Evolutionary conservation across 2,888 invertebrate species (phyloP), one percentile per base, ranked within the genome.

Genomic region (Eupeodes luniger): DNA sequence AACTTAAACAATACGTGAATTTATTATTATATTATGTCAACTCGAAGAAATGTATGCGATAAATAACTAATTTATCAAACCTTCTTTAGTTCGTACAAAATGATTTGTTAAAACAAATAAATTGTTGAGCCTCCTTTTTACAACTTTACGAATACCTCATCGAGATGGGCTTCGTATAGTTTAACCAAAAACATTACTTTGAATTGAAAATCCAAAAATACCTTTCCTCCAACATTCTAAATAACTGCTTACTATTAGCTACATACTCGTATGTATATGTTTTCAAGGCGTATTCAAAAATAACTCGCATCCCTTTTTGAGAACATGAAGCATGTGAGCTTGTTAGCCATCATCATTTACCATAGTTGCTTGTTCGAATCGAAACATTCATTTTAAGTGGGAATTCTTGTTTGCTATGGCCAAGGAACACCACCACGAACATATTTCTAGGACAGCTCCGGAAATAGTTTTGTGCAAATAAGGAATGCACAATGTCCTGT

Each of bases 361-460:
- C 16, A 5, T 7, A 14, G 1, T 14, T 51, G 2, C 19, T 53
- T 55, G 53, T 19, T 55, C 19, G 10, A 16, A 19, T 55, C 14
- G 7, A 59, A 59, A 59, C 7, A 5, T 59, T n/a, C 36, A 59
- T 36, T 34, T 36, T 9, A 40, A 12, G 27, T 10, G 34, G 11
- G 7, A 14, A 34, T 59, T 27, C 59, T 59, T 59, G 59, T n/a
- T 59, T 14, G 12, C 5, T 19, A 36, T 59, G 51, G 6, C 51
- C n/a, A 9, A 12, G 10, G 11, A 11, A 55, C 11, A 7, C 11
- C 55, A 55, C 5, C 5, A 59, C 59, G 27, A 34, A 36, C 36
- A 59, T 59, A 36, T 36, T 36, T 59, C 14, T 59, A 14, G 59
- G 59, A 59, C 59, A 59, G 34, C 14, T 59, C 36, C 34, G 34